Evolutionary conservation across 2,888 invertebrate genomes (phyloP), one percentile per base, ranked within the genome.

Genomic region (Embidobia sp.): DNA sequence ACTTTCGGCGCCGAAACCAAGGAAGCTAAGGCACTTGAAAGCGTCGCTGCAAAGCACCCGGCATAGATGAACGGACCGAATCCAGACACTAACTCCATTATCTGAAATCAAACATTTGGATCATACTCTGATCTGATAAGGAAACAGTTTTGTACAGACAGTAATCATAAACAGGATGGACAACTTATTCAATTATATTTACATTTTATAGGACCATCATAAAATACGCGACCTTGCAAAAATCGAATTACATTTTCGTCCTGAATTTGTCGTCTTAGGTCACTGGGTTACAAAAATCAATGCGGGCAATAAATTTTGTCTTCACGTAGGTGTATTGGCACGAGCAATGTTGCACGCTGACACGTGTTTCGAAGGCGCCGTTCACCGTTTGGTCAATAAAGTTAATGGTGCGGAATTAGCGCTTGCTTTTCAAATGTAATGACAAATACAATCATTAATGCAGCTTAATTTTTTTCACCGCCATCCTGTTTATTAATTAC

Each of bases 1-100:
- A 96, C 95, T 92, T 96, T 96, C 0, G 99, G 99, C 0, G 98
- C 99, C 0, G 98, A 97, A 0, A 99, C 98, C 51, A 99, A 92
- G 78, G 97, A 97, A 0, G 98, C 98, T 53, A 99, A 91, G 0
- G 99, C 99, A 0, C 98, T 98, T 0, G 98, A 98, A 10, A 99
- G 90, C 0, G 99, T 98, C 0, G 99, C 98, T 0, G 98, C 98
- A 90, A 98, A 98, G 85, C 98, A 98, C 0, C 98, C 98, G 19
- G 97, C 98, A 88, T 97, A 97, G 82, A 99, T 98, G 51, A 99
- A 91, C 0, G 98, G 98, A 0, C 98, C 97, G 86, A 96, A 96
- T 4, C 92, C 94, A 0, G 96, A 94, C 8, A 96, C 95, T 70
- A 96, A 87, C 74, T 96, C 94, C 82, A 96, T 95, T 2, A 96